phyloP scores from a whole-genome alignment of 2,888 invertebrate species.

The Meiosimyza decipiens region DNA sequence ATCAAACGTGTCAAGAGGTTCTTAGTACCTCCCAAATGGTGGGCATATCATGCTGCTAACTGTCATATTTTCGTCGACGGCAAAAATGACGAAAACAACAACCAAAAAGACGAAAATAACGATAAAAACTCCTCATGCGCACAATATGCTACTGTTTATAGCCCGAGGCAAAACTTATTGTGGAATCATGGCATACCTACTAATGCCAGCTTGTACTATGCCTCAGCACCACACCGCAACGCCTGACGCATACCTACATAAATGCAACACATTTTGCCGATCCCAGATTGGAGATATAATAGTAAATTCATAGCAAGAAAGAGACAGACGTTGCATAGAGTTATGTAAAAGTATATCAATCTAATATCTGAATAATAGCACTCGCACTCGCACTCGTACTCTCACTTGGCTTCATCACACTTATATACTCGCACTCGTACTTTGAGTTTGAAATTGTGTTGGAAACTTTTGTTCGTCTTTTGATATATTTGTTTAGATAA shows the following conservation, averaged over 20 bases:
- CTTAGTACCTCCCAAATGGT: conserved; percentile 15
- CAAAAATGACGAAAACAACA: too few relatives aligned
- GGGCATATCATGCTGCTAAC: conserved; percentile 5
- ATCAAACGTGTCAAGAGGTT: conserved; percentile 15
- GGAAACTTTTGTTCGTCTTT: neutral
- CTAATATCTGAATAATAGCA: too few relatives aligned
- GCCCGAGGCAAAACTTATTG: neutral
- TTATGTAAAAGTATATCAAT: too few relatives aligned
- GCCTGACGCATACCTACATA: too few relatives aligned
- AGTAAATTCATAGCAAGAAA: too few relatives aligned
- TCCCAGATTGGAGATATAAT: conserved; percentile 8
- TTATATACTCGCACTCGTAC: neutral
- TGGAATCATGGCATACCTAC: neutral
- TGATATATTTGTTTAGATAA: conserved; percentile 5
- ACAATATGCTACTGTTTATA: conserved; percentile 48
- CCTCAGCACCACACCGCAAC: too few relatives aligned
- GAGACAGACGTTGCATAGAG: too few relatives aligned
- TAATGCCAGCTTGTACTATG: neutral
- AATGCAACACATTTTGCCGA: conserved; percentile 3
- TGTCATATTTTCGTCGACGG: conserved; percentile 3
- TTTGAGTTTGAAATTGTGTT: conserved; percentile 1
- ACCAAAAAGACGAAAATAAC: too few relatives aligned
- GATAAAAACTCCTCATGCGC: conserved; percentile 30
- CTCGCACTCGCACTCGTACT: too few relatives aligned
- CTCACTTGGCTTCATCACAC: neutral